Evolutionary conservation across 2,113 vertebrate genomes (phyloP).

Genomic region (Hyperopisus bebe): DNA sequence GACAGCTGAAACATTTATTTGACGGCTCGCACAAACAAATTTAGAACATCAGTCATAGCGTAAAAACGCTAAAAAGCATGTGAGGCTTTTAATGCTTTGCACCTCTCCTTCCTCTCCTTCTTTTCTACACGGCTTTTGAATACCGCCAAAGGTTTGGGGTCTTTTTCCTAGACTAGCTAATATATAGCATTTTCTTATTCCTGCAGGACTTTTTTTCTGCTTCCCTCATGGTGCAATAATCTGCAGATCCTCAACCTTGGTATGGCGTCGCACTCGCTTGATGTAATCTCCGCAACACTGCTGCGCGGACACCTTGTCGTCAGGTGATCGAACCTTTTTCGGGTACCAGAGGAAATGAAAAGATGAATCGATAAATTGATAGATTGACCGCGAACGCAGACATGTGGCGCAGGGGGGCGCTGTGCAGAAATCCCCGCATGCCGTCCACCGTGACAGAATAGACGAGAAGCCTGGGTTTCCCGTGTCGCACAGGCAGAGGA

Average conservation of each 20-base stretch:
- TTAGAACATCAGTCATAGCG: neutral
- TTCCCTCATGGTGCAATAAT: neutral
- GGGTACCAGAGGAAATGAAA: constrained; percentile 25
- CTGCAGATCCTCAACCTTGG: neutral
- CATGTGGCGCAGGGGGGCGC: neutral
- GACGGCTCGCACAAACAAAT: neutral
- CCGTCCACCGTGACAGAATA: neutral
- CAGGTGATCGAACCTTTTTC: constrained; percentile 35
- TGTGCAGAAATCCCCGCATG: neutral
- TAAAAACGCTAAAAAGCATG: neutral
- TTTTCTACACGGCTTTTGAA: neutral
- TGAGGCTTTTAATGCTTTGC: neutral
- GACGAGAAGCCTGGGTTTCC: neutral
- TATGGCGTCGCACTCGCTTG: neutral
- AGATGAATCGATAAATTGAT: constrained; percentile 14
- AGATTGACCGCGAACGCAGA: constrained; percentile 7
- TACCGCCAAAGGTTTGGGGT: too few relatives aligned
- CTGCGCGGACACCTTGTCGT: constrained; percentile 24
- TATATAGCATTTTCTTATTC: neutral
- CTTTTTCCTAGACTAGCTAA: neutral
- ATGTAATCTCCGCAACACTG: neutral
- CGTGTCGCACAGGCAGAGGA: neutral
- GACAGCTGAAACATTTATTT: constrained; percentile 8
- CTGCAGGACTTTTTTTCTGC: neutral
- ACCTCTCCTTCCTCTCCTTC: too few relatives aligned